phyloP scores from a whole-genome alignment of 2,888 invertebrate genomes.

The Cyclophora albipunctata region DNA sequence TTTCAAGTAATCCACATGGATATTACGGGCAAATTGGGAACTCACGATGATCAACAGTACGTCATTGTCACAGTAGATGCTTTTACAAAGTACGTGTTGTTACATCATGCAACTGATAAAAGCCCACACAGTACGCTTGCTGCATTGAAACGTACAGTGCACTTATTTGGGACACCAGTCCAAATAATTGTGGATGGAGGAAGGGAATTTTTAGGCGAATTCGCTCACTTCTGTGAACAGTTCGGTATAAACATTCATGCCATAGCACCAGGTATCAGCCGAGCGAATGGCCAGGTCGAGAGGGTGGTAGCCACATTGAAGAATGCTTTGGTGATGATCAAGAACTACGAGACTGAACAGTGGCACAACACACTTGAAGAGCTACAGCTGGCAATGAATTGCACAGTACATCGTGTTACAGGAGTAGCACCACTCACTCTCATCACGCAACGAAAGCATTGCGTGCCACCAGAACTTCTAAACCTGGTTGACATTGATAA shows the following conservation, averaged over 20 bases:
- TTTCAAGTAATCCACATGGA: background rate
- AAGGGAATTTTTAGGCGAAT: conserved; percentile 14
- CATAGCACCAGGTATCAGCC: conserved; percentile 13
- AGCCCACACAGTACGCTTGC: conserved; percentile 1
- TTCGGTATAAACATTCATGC: conserved; percentile 11
- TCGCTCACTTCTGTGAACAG: conserved; percentile 8
- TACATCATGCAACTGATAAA: conserved; percentile 6
- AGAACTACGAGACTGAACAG: conserved; percentile 9
- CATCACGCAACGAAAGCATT: conserved; percentile 1
- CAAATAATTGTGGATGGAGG: conserved; percentile 14
- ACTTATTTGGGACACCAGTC: conserved; percentile 12
- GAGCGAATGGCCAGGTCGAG: conserved; percentile 18
- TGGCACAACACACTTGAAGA: conserved; percentile 3
- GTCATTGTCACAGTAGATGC: conserved; percentile 15
- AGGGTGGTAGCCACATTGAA: conserved; percentile 15
- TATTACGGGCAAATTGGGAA: background rate
- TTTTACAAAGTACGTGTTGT: conserved; percentile 12
- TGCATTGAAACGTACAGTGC: conserved; percentile 13
- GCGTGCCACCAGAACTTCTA: conserved; percentile 9
- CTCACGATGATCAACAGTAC: conserved; percentile 8
- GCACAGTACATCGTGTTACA: background rate
- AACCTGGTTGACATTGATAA: conserved; percentile 2
- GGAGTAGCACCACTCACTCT: background rate
- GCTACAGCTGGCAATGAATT: background rate
- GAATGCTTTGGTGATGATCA: conserved; percentile 18